These are phyloP conservation scores for Ophraella communa DNA, from an alignment of 2,888 invertebrate genomes.

Conservation along the genomic window DNA sequence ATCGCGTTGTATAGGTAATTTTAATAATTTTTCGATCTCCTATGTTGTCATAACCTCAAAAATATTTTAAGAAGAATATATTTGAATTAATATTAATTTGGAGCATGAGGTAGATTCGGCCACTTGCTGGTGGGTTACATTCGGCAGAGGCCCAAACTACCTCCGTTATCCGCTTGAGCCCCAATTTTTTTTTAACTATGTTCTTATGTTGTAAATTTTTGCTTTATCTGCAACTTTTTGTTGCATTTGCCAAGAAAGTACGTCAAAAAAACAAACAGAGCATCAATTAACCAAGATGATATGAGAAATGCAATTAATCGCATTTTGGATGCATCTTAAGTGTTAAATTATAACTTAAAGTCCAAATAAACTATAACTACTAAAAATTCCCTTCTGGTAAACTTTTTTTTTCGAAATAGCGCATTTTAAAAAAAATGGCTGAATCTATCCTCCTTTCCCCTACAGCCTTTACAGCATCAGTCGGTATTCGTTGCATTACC, in stretches of 20 bases:
- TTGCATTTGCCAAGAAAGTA: constrained; percentile 4
- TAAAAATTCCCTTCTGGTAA: no score
- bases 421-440: no score
- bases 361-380: no score
- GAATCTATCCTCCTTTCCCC: no score
- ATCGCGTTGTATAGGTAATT: background rate
- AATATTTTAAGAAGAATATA: background rate
- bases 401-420: no score
- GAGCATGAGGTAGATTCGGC: constrained; percentile 7
- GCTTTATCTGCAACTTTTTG: constrained; percentile 1
- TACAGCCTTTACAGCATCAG: no score
- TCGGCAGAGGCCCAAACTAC: background rate
- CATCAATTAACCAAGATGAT: background rate
- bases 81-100: background rate
- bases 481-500: no score
- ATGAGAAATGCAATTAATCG: no score
- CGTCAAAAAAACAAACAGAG: background rate
- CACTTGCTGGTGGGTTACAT: background rate
- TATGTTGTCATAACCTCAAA: constrained; percentile 3
- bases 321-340: no score
- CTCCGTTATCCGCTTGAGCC: no score
- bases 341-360: no score
- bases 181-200: background rate
- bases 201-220: constrained; percentile 1
- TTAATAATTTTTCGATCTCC: constrained; percentile 1